These are phyloP conservation scores for Alauda arvensis DNA, from an alignment of 2,797 vertebrate species.

Conservation along the genomic window DNA sequence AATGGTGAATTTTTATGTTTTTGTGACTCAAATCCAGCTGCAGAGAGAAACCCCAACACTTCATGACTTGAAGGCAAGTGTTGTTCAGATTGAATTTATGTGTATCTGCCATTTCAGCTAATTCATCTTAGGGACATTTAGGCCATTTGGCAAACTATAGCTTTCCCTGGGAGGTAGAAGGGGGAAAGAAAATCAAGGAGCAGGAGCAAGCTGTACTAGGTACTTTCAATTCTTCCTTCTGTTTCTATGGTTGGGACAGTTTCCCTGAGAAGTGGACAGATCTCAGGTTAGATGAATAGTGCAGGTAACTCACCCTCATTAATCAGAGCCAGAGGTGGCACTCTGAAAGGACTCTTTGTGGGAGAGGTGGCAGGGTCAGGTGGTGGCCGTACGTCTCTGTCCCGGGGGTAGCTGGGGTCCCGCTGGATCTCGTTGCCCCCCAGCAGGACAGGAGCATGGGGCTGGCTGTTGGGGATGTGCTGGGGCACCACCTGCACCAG, in stretches of 20 bases:
- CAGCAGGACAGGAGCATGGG: conserved; percentile 78
- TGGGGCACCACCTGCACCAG: conserved; percentile 95
- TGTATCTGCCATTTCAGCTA: background rate
- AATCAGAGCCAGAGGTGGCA: conserved; percentile 86
- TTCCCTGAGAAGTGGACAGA: background rate
- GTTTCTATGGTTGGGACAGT: background rate
- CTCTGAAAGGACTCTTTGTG: conserved; percentile 85
- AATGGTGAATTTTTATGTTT: background rate
- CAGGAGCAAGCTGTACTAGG: background rate
- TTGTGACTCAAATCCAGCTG: background rate
- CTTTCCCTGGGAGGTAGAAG: background rate
- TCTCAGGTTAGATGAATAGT: background rate
- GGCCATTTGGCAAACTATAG: background rate
- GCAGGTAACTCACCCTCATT: conserved; percentile 81
- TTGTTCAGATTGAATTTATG: background rate
- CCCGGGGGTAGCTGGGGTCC: conserved; percentile 82
- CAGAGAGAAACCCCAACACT: background rate
- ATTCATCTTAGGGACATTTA: background rate
- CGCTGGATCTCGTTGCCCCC: conserved; percentile 92
- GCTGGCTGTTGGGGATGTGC: conserved; percentile 84
- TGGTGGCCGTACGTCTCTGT: conserved; percentile 75
- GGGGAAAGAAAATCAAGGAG: background rate
- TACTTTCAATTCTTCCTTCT: background rate
- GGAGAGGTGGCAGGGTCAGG: conserved; percentile 76
- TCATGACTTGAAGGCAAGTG: background rate